Base-by-base conservation (phyloP, 1,140 invertebrate species). In the Heliconius nattereri region DNA sequence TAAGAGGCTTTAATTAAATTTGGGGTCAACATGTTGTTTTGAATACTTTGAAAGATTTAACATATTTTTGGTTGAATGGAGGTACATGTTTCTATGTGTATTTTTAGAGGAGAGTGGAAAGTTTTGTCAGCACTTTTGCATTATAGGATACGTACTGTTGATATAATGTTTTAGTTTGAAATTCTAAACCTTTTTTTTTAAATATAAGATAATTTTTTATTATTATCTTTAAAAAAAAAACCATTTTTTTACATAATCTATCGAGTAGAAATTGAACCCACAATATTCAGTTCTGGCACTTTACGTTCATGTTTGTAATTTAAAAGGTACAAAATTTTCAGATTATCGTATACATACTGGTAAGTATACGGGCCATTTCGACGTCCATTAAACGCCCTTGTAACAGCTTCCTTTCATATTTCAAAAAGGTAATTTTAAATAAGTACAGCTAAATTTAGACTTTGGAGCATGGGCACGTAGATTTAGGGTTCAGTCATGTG, bases 1-100 rank as follows among this genome's bases (percentile, higher is more conserved):
- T 45, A 70, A 76, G 60, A 71, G n/a, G 49, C 29, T 73, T 72
- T 78, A 78, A 78, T 78, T 73, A 73, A 78, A 78, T 78, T 73
- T 57, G 13, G n/a, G 76, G 76, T 78, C 71, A 60, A 73, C 76
- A 57, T 20, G 76, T 78, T 78, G 76, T 49, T 78, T 73, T 73
- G 76, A 40, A 73, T 57, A n/a, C 52, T 73, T 16, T 60, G 54
- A 76, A 76, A 29, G 75, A 71, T 76, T 70, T 23, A 19, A 29
- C 75, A 76, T 70, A 76, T 49, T 70, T 70, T 37, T 37, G 71
- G 19, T 66, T 66, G 60, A 66, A 66, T 66, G 23, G 26, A 29
- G 60, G 6, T 13, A 13, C 7, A n/a, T 20, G 23, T 60, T 60
- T 26, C 13, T 29, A 26, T 26, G 23, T 52, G 49, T 52, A 6